phyloP scores from a whole-genome alignment of 2,113 vertebrate genomes.

The Vombatus ursinus region DNA sequence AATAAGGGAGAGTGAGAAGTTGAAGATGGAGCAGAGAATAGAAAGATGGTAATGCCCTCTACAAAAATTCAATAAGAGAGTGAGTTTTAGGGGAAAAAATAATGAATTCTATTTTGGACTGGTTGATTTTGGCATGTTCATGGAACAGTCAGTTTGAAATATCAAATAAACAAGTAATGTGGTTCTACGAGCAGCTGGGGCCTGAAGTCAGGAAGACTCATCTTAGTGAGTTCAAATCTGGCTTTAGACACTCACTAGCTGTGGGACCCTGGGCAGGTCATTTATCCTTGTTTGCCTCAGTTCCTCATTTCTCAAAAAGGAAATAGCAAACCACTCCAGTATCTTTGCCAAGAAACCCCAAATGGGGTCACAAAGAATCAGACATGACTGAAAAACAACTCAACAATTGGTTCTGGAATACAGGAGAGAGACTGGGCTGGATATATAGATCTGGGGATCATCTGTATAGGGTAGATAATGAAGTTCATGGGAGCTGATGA shows the following conservation, averaged over 20 bases:
- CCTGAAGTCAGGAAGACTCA: too few species aligned
- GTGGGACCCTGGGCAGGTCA: too few species aligned
- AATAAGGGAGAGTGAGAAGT: not conserved
- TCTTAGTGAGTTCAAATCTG: too few species aligned
- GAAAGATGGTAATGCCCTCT: not conserved
- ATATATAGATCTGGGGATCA: not conserved
- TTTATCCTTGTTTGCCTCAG: too few species aligned
- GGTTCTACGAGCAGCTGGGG: not conserved
- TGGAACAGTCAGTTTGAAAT: not conserved
- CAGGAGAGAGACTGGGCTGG: too few species aligned
- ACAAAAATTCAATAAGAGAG: not conserved
- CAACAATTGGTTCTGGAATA: too few species aligned
- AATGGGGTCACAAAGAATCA: too few species aligned
- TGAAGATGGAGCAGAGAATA: not conserved
- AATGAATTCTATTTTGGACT: not conserved
- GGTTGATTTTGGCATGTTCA: not conserved
- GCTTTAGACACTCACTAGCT: too few species aligned
- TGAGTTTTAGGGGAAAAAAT: not conserved
- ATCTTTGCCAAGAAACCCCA: too few species aligned
- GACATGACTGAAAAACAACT: too few species aligned
- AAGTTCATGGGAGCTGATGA: not conserved
- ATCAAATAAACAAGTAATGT: not conserved
- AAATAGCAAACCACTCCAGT: too few species aligned
- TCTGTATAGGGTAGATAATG: not conserved
- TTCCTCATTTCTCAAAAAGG: too few species aligned